Evolutionary conservation across 2,888 invertebrate species (phyloP), one percentile per base, ranked within the genome.

Genomic region (Mycalesis mineus): DNA sequence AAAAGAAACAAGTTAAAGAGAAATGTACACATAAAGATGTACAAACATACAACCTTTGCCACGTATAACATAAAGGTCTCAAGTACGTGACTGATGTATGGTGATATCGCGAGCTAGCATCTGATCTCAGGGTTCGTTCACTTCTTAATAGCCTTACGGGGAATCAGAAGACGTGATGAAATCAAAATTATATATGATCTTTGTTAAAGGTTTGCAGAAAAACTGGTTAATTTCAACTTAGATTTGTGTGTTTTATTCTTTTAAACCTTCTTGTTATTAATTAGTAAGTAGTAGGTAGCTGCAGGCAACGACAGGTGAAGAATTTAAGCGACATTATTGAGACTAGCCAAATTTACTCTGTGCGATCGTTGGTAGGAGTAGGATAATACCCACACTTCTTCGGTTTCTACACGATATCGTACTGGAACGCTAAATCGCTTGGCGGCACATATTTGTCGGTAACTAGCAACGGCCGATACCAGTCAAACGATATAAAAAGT

Each of bases 81-180:
- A 45, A 39, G 51, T 44, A 55, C 59, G 59, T 59, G 59, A 59
- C 59, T 37, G 59, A 59, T 55, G 55, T 40, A 11, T 41, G 29
- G 51, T 55, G 51, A 57, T 52, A 52, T 52, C 52, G 42, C 52
- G 29, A 51, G 51, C 51, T 50, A 57, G 44, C 51, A 57, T 57
- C 56, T 40, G 22, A 45, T 29, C 49, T 45, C 45, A 57, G 31
- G 56, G 51, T 45, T 45, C 44, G 45, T 45, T 45, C 44, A 49
- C 48, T 57, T 14, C 31, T 44, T 55, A 55, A 44, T 49, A 45
- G 56, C 29, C 42, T 51, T 57, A 57, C 56, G 56, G 29, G 51
- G 56, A 57, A 57, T 36, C 52, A 42, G 52, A 52, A 33, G 17
- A 52, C 52, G 52, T 52, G 52, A 52, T 52, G 52, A 52, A 52